Base-by-base conservation (phyloP, 2,113 vertebrate species). In the Phodopus roborovskii region DNA sequence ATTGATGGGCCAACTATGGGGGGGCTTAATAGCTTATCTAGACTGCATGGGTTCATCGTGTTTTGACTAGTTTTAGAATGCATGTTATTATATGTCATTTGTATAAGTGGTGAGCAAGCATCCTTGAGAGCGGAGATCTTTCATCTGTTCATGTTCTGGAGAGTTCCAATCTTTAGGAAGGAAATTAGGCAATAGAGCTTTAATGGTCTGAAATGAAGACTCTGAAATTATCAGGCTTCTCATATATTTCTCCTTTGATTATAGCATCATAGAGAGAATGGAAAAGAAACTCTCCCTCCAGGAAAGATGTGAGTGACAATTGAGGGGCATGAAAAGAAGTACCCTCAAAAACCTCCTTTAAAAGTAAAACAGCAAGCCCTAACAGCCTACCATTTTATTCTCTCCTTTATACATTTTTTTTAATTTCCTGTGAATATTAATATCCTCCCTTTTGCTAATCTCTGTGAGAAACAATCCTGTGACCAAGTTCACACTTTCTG, bases 51-150 rank as follows among this genome's bases (percentile, higher is more conserved):
- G 98, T 99, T 99, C 98, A 96, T 99, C 98, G 98, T 98, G 98
- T 98, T 99, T 99, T 98, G 79, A 84, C 86, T 94, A 97, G 97
- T 98, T 98, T 98, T 97, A 83, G 95, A 99, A 99, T 98, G 98
- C 98, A 98, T 98, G 98, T 98, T 99, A 99, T 99, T 99, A 99
- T 98, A 98, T 98, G 98, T 99, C 98, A 99, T 99, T 99, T 99
- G 98, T 98, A 97, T 97, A 98, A 99, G 98, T 98, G 98, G 98
- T 92, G 98, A 98, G 98, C 94, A 98, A 99, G 97, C 97, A 96
- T 93, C 96, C 97, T 97, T 97, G 98, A 99, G 99, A 99, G 98
- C 98, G 95, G 79, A 96, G 98, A 98, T 98, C 99, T 99, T 99
- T 99, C 98, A 99, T 98, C 98, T 98, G 81, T 98, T 98, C 98